These are phyloP conservation scores for Cantharis rustica DNA, from an alignment of 2,888 invertebrate genomes.

Conservation along the genomic window DNA sequence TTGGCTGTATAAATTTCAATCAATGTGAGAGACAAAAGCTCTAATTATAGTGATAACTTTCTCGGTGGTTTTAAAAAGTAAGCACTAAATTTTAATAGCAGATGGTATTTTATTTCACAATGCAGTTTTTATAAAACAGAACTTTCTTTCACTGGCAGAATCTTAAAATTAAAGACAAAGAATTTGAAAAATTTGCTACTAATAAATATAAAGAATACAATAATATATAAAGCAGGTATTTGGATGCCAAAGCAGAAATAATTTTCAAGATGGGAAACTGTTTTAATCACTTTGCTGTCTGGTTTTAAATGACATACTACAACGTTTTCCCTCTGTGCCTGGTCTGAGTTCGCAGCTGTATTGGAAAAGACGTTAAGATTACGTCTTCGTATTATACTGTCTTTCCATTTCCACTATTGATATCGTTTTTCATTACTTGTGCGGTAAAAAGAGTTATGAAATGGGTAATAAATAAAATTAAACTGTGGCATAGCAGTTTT, in stretches of 20 bases:
- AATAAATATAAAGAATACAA: too few relatives aligned
- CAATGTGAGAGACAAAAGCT: background rate
- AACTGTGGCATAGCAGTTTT: background rate
- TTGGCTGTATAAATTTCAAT: background rate
- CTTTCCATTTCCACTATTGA: background rate
- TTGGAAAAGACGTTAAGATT: background rate
- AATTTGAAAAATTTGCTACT: background rate
- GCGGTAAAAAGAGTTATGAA: background rate
- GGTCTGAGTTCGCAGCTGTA: background rate
- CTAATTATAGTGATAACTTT: background rate
- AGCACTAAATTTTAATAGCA: too few relatives aligned
- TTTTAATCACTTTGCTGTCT: background rate
- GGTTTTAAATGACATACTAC: background rate
- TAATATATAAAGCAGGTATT: background rate
- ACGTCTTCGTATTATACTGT: background rate
- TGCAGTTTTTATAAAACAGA: too few relatives aligned
- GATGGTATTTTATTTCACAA: too few relatives aligned
- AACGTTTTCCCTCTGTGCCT: background rate
- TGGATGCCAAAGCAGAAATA: background rate
- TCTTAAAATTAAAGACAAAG: background rate
- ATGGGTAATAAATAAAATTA: background rate
- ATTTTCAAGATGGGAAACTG: background rate
- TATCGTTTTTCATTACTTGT: background rate
- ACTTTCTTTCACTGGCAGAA: too few relatives aligned
- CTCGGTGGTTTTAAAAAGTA: background rate